Evolutionary conservation across 1,140 invertebrate species (phyloP).

Genomic region (Drosophila parabipectinata): DNA sequence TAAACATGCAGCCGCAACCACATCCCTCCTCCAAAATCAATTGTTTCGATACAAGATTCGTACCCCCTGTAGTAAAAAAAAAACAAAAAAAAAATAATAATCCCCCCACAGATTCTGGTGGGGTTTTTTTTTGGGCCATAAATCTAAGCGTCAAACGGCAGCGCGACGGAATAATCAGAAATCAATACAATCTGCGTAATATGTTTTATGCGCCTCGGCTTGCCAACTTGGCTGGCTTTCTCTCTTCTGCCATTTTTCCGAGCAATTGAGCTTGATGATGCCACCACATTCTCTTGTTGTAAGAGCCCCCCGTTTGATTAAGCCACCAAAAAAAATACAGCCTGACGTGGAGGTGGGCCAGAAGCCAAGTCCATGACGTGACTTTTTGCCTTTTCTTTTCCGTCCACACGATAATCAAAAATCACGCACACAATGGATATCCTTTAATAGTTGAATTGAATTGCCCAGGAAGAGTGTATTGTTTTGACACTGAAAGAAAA

Average conservation of each 20-base stretch:
- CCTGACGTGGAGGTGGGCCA: slow-evolving; percentile 34
- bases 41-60: slow-evolving; percentile 23
- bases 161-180: slow-evolving; percentile 73
- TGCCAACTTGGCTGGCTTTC: slow-evolving; percentile 14
- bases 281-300: slow-evolving; percentile 21
- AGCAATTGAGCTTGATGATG: slow-evolving; percentile 83
- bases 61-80: background rate
- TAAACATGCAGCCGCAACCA: slow-evolving; percentile 71
- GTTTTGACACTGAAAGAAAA: background rate
- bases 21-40: slow-evolving; percentile 46
- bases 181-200: slow-evolving; percentile 82
- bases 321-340: slow-evolving; percentile 21
- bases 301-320: background rate
- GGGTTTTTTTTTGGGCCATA: slow-evolving; percentile 44
- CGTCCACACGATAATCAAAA: slow-evolving; percentile 63
- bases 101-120: slow-evolving; percentile 14
- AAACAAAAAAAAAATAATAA: slow-evolving; percentile 1
- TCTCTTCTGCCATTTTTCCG: slow-evolving; percentile 73
- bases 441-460: slow-evolving; percentile 78
- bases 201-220: slow-evolving; percentile 71
- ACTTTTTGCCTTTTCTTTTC: slow-evolving; percentile 50
- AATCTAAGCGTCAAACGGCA: slow-evolving; percentile 69
- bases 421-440: slow-evolving; percentile 66
- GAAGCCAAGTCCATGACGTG: slow-evolving; percentile 53
- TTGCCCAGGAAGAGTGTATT: slow-evolving; percentile 51